Conservation (phyloP, 2,888 invertebrate species). For the Epirrita christyi region DNA sequence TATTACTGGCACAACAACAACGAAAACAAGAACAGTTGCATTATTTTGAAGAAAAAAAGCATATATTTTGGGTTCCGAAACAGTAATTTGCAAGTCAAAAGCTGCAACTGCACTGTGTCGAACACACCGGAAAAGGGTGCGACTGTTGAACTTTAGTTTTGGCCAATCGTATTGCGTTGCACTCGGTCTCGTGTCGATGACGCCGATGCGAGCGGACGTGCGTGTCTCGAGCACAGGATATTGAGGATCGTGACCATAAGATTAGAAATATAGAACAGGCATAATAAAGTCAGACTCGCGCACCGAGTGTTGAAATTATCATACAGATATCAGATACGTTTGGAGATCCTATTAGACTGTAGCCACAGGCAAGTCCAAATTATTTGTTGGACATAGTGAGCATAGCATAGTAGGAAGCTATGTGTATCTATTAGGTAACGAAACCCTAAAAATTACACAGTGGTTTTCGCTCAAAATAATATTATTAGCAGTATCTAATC, state of each 20-base stretch:
- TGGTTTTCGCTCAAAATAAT: no score
- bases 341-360: no score
- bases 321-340: no score
- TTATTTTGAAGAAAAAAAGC: background rate
- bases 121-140: slow-evolving; percentile 73
- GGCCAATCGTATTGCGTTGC: slow-evolving; percentile 49
- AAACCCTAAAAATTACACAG: no score
- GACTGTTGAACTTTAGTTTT: slow-evolving; percentile 64
- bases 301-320: no score
- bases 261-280: no score
- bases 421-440: no score
- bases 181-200: slow-evolving; percentile 51
- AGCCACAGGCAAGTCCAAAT: no score
- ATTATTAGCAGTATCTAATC: no score
- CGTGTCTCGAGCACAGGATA: slow-evolving; percentile 54
- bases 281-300: no score
- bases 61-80: background rate
- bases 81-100: slow-evolving; percentile 29
- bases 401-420: no score
- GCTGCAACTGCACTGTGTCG: slow-evolving; percentile 37
- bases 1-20: background rate
- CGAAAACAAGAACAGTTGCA: slow-evolving; percentile 8
- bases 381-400: no score
- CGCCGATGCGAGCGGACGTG: slow-evolving; percentile 54
- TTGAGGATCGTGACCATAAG: slow-evolving; percentile 3